phyloP scores from a whole-genome alignment of 2,113 vertebrate genomes.

The Apeltes quadracus region DNA sequence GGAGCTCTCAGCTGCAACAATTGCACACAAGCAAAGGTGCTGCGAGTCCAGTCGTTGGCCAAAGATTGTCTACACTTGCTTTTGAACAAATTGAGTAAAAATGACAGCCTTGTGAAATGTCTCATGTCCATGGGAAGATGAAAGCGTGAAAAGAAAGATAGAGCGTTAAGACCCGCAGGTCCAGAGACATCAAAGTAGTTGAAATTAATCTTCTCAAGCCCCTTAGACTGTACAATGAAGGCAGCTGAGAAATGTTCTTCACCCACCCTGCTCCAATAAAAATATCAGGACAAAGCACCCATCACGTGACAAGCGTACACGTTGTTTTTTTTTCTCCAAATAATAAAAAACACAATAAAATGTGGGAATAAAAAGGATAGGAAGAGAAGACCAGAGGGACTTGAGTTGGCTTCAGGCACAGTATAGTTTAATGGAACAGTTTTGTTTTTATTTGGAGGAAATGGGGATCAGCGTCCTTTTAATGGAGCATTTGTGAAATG shows the following conservation, averaged over 20 bases:
- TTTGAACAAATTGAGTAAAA: background rate
- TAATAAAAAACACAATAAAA: constrained; percentile 41
- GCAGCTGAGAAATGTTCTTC: constrained; percentile 69
- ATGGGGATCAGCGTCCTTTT: constrained; percentile 40
- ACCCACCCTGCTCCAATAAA: constrained; percentile 72
- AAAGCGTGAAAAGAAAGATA: too few relatives aligned
- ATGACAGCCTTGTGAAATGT: too few relatives aligned
- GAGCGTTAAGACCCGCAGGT: background rate
- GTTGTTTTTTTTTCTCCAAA: constrained; percentile 76
- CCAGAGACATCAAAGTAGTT: background rate
- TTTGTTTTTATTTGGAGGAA: constrained; percentile 51
- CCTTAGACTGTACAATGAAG: constrained; percentile 50
- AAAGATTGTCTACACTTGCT: background rate
- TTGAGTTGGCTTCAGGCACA: constrained; percentile 18
- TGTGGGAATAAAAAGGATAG: constrained; percentile 2
- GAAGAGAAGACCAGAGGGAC: constrained; percentile 29
- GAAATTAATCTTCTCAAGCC: background rate
- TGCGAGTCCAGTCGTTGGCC: background rate
- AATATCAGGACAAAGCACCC: constrained; percentile 54
- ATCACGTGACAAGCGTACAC: constrained; percentile 64
- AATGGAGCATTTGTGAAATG: constrained; percentile 54
- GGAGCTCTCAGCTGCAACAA: background rate
- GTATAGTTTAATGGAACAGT: constrained; percentile 40
- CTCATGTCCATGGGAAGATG: background rate
- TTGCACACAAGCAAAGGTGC: background rate